Evolutionary conservation across 2,888 invertebrate species (phyloP).

Genomic region (Lasioglossum pauxillum): DNA sequence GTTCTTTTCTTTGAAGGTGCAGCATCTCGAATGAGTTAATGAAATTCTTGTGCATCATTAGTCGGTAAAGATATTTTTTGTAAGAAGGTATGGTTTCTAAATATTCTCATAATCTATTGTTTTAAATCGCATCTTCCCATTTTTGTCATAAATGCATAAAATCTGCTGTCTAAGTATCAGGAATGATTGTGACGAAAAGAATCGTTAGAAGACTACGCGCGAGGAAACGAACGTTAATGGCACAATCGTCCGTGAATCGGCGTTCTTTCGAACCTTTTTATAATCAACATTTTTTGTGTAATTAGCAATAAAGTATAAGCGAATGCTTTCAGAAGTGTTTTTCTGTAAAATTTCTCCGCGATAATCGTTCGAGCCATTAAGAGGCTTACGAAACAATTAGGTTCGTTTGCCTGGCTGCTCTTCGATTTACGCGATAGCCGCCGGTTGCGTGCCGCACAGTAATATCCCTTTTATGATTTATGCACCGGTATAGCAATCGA

Average conservation of each 20-base stretch:
- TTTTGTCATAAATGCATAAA: no score
- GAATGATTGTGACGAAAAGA: background rate
- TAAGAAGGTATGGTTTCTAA: background rate
- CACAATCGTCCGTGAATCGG: background rate
- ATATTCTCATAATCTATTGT: no score
- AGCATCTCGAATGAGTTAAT: no score
- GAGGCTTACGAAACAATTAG: constrained; percentile 41
- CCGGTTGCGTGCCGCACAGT: background rate
- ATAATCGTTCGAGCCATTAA: constrained; percentile 31
- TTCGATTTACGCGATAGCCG: background rate
- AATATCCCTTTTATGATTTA: constrained; percentile 27
- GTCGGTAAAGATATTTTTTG: background rate
- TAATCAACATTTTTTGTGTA: background rate
- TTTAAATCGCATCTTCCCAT: no score
- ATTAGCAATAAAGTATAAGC: background rate
- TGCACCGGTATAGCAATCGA: constrained; percentile 9
- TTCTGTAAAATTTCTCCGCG: background rate
- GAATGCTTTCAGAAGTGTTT: background rate
- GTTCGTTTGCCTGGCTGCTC: background rate
- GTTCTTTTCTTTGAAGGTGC: no score
- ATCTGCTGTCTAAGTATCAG: no score
- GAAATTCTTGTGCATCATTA: background rate
- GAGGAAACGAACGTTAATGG: background rate
- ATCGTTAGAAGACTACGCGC: background rate
- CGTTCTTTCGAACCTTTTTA: background rate